A percentile compares a stretch with the other conserved stretches of the same genome.
Conservation (phyloP, 2,797 vertebrate species). For the Phalanger gymnotis region DNA sequence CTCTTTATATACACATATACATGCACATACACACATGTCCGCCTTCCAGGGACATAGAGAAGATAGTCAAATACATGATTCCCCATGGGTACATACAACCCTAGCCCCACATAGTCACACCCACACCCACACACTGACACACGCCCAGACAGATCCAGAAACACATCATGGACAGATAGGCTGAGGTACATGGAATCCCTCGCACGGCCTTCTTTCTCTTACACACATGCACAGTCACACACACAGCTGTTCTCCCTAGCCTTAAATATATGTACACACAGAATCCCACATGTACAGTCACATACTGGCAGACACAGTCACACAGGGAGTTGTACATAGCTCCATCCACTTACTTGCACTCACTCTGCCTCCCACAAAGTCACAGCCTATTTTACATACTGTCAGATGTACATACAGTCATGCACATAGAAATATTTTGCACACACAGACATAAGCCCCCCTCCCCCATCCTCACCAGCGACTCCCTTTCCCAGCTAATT, state of each 20-base stretch:
- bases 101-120: neutral
- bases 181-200: neutral
- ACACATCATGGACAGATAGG: neutral
- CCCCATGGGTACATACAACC: neutral
- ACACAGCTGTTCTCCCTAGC: neutral
- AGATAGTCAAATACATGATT: neutral
- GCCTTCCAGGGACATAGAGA: neutral
- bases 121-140: neutral
- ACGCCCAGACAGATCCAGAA: neutral
- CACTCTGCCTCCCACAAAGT: neutral
- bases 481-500: neutral
- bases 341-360: neutral
- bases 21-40: accelerated
- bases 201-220: neutral
- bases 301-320: too few relatives aligned
- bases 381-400: neutral
- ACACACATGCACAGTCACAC: neutral
- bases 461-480: neutral
- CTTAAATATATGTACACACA: neutral
- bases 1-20: neutral
- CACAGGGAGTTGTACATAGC: neutral
- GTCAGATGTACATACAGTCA: constrained; percentile 33
- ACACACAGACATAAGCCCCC: constrained; percentile 56
- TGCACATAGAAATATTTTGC: constrained; percentile 22
- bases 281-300: neutral